Evolutionary conservation across 2,888 invertebrate genomes (phyloP), one percentile per base, ranked within the genome.

Genomic region (Fissipunctia ypsillon): DNA sequence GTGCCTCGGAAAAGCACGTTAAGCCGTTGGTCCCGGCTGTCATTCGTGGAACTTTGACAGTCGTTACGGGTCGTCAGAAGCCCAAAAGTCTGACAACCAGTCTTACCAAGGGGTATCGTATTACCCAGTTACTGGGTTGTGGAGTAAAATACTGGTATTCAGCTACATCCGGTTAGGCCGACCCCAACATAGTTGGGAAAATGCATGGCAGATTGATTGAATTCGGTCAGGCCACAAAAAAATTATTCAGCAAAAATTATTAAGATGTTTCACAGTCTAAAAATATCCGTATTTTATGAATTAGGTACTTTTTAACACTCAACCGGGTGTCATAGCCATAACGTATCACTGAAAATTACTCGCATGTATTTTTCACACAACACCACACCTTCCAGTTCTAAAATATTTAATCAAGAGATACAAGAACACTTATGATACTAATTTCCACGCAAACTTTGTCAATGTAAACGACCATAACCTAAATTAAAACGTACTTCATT

Each of bases 401-500:
- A 79, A 75, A 50, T 80, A 64, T 52, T 73, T 52, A 63, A 63
- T 43, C n/a, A 19, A 3, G 7, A 76, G 2, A 64, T 59, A 76
- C 48, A 64, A 48, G 16, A 68, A 10, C 64, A 64, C 68, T 67
- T 48, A 35, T 63, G 45, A 38, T 31, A 19, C 48, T 72, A 63
- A 71, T 74, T 74, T 80, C 67, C 74, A 81, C 61, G 81, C 68
- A n/a, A 80, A 68, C 22, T 31, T 66, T 80, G 75, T 52, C 76
- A 66, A 75, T 70, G 41, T 70, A 84, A 70, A 76, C 56, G 84
- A n/a, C 82, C 84, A 59, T 84, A 68, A 79, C 78, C 85, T 54
- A 43, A 85, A 87, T 86, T 69, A 73, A 87, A 81, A 81, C 45
- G 87, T 73, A 66, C 87, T 87, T 85, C 69, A 84, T 59, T 22